phyloP scores from a whole-genome alignment of 2,113 vertebrate genomes.

The Mus spicilegus region DNA sequence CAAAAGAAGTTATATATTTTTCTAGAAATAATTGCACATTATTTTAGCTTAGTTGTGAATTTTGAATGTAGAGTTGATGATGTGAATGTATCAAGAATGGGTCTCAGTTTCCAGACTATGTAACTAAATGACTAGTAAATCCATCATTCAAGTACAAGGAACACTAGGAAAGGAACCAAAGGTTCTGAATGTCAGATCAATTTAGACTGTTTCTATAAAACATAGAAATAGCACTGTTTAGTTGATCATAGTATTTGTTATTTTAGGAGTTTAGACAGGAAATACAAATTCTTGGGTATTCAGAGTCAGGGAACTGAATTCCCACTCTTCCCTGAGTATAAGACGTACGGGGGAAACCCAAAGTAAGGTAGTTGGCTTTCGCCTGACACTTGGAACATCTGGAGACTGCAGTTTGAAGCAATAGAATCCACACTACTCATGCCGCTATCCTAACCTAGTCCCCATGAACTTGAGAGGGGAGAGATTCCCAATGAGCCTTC shows the following conservation, averaged over 20 bases:
- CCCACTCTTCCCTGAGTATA: background rate
- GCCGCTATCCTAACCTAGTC: background rate
- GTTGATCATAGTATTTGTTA: background rate
- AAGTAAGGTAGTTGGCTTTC: background rate
- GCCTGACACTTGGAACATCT: background rate
- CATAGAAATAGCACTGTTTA: background rate
- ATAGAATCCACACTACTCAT: background rate
- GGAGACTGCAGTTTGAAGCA: background rate
- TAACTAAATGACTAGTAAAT: background rate
- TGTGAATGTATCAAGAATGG: background rate
- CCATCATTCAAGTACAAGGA: background rate
- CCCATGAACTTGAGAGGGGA: background rate
- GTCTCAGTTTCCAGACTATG: background rate
- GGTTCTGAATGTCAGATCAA: background rate
- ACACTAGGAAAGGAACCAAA: background rate
- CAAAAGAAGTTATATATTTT: too few relatives aligned
- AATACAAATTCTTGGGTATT: background rate
- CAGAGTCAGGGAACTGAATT: background rate
- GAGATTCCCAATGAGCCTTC: background rate
- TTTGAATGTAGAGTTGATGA: background rate
- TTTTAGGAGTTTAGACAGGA: background rate
- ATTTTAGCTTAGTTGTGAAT: too few relatives aligned
- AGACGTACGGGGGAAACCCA: background rate
- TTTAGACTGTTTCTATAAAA: conserved; percentile 19
- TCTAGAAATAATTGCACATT: too few relatives aligned